Evolutionary conservation across 1,140 invertebrate genomes (phyloP), one percentile per base, ranked within the genome.

Genomic region (Agrypnia vestita): DNA sequence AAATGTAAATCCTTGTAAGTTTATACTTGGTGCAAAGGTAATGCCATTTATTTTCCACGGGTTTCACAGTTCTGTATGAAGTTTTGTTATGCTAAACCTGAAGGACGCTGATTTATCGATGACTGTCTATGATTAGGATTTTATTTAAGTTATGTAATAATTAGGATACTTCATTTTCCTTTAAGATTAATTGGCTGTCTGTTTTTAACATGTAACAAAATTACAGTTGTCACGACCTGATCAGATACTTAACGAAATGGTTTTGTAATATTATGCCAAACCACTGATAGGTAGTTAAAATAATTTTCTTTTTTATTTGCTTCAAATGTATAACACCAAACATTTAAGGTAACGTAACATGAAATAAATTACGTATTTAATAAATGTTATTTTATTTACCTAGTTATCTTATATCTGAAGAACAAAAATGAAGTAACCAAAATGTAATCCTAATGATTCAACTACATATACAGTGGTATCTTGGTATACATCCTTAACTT

Each of bases 361-460:
- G 62, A 82, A 82, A 83, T 83, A 83, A 83, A 83, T 76, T 73
- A 78, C 71, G 79, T 83, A 83, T 83, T 83, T 83, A 83, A 83
- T 80, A 80, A 74, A 64, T 62, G 17, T n/a, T 59, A 4, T 71
- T 59, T 56, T 72, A 69, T 78, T 64, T 56, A 59, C 15, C n/a
- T 25, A 3, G 11, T 35, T 25, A 59, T 19, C n/a, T 17, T 6
- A 13, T 15, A 6, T 55, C n/a, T n/a, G 53, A 55, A 17, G 49
- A 3, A 51, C n/a, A n/a, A n/a, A n/a, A n/a, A n/a, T n/a, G n/a
- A n/a, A n/a, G n/a, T n/a, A n/a, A n/a, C n/a, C n/a, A n/a, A n/a
- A n/a, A n/a, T n/a, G n/a, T n/a, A n/a, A n/a, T n/a, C n/a, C n/a
- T n/a, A n/a, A n/a, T n/a, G n/a, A n/a, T n/a, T n/a, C n/a, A n/a